Base-by-base conservation (phyloP, 2,888 invertebrate species). In the Achlya flavicornis region DNA sequence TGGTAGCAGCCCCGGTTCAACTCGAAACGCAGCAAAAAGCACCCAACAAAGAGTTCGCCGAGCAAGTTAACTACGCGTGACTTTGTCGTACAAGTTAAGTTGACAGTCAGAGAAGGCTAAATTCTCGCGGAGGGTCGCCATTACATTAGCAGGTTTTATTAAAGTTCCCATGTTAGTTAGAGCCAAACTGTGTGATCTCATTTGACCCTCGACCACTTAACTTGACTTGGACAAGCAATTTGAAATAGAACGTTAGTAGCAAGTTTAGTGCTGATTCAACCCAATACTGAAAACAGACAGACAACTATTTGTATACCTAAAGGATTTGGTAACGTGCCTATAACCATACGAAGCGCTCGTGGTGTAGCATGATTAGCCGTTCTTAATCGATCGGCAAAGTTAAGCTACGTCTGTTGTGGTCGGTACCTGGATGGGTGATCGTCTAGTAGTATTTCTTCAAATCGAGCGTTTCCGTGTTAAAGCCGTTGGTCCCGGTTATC, bases 11-110 rank as follows among this genome's bases (percentile, higher is more conserved):
- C 53, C 53, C 19, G 48, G 16, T 43, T n/a, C 46, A 53, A 53
- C 53, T 53, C 19, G 16, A 53, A 53, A 14, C 53, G 19, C 19
- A 10, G 53, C 53, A 53, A 53, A 53, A 53, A 53, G 53, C 19
- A 53, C 19, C 53, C 10, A 53, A 48, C 48, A 48, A 53, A 53
- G 19, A 53, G n/a, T 53, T 53, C 16, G 16, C 16, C 10, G 53
- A 53, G 53, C 53, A 53, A 53, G 53, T 53, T 53, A 53, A 53
- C 53, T 53, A 53, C n/a, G 46, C 46, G 53, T 53, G 53, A 10
- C 53, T 53, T 53, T 53, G 53, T 53, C 46, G n/a, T n/a, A 19
- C 53, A 53, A 53, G 48, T 48, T 16, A 48, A 48, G 53, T 53
- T 53, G n/a, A 46, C 46, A 46, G 46, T 46, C n/a, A 7, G 46